A percentile compares a stretch with the other conserved stretches of the same genome.
Evolutionary conservation across 1,140 invertebrate species (phyloP).

Genomic region (Neodiprion fabricii): DNA sequence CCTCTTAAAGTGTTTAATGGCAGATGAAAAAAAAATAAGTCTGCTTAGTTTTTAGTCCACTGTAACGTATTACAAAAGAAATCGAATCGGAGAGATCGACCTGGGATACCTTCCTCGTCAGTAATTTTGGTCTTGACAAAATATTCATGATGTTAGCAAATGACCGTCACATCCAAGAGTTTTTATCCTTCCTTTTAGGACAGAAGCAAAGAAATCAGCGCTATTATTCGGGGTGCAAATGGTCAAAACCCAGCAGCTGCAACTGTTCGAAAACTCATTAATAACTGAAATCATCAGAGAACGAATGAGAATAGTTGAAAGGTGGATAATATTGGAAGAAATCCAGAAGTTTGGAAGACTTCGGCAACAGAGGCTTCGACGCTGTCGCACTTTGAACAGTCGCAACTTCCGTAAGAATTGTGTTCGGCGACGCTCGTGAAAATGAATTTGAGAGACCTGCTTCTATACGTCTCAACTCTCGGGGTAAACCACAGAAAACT

Average conservation of each 20-base stretch:
- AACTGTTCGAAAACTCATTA: constrained; percentile 52
- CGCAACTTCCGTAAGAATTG: constrained; percentile 31
- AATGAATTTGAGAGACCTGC: too few species aligned
- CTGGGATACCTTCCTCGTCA: too few species aligned
- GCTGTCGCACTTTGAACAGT: constrained; percentile 36
- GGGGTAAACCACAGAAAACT: background rate
- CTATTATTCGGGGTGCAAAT: background rate
- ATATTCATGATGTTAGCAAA: too few species aligned
- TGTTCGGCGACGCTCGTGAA: background rate
- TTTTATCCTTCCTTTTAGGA: constrained; percentile 12
- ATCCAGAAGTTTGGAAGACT: constrained; percentile 6
- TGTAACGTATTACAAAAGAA: too few species aligned
- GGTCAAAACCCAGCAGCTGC: constrained; percentile 41
- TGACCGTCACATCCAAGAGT: too few species aligned
- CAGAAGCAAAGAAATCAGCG: background rate
- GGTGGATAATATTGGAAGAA: constrained; percentile 18
- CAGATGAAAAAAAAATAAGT: too few species aligned
- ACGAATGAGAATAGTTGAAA: constrained; percentile 23
- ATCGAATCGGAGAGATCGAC: too few species aligned
- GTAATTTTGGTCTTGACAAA: background rate
- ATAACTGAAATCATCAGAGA: constrained; percentile 54
- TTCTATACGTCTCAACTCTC: constrained; percentile 23
- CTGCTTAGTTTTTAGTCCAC: too few species aligned
- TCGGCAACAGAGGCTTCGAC: constrained; percentile 27
- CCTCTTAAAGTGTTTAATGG: too few species aligned